These are phyloP conservation scores for Cyclina sinensis DNA, from an alignment of 1,140 invertebrate species.

Conservation along the genomic window DNA sequence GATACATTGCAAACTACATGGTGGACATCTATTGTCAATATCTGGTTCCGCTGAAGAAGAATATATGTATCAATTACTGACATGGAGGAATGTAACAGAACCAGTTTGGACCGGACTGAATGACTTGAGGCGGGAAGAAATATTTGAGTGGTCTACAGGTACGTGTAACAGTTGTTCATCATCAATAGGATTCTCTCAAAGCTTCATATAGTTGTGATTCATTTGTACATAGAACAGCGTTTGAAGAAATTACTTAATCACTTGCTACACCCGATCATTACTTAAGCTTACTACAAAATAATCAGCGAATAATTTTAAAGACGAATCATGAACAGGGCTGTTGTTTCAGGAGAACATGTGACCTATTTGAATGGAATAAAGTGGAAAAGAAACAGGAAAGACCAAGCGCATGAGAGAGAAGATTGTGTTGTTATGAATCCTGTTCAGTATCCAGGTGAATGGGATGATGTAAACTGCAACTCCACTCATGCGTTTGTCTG, in stretches of 20 bases:
- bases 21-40: constrained; percentile 6
- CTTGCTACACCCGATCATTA: neutral
- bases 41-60: neutral
- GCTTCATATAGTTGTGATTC: neutral
- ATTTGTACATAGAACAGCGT: neutral
- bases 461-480: neutral
- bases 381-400: neutral
- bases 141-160: neutral
- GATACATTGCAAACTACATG: neutral
- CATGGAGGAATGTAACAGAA: neutral
- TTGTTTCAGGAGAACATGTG: neutral
- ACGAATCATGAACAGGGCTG: neutral
- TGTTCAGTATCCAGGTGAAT: neutral
- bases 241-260: neutral
- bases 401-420: neutral
- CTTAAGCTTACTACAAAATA: neutral
- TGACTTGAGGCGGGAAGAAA: neutral
- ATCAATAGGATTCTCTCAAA: neutral
- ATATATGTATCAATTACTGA: neutral
- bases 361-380: neutral
- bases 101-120: neutral
- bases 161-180: neutral
- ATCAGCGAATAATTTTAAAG: neutral
- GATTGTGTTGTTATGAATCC: neutral
- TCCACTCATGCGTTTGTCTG: neutral